Evolutionary conservation across 1,140 invertebrate species (phyloP).

Genomic region (Zaprionus taronus): DNA sequence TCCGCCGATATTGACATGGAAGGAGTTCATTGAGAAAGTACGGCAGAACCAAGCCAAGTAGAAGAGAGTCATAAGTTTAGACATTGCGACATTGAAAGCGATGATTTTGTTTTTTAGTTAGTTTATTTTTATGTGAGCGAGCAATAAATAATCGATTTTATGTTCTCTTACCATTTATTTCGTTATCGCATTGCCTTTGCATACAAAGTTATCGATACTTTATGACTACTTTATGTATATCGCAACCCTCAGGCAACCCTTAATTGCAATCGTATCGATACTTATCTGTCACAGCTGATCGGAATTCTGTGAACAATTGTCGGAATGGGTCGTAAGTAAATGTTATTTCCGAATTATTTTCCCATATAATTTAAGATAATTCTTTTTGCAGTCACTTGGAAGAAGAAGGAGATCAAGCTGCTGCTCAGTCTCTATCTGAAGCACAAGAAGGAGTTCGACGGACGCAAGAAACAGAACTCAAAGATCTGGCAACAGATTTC

Average conservation of each 20-base stretch:
- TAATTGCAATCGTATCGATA: not conserved
- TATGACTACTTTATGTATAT: not conserved
- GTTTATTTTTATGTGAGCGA: not conserved
- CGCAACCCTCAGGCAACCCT: not conserved
- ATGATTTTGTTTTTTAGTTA: too few species aligned
- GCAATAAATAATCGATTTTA: not conserved
- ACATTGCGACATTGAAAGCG: too few species aligned
- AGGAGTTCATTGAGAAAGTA: not conserved
- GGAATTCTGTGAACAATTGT: not conserved
- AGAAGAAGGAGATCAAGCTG: not conserved
- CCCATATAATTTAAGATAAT: not conserved
- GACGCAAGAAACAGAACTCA: not conserved
- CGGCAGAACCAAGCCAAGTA: not conserved
- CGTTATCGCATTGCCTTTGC: not conserved
- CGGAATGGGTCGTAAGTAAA: not conserved
- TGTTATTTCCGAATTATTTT: not conserved
- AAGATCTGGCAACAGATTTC: conserved; percentile 23
- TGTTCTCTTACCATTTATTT: too few species aligned
- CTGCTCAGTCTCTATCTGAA: conserved; percentile 28
- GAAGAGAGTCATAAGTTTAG: too few species aligned
- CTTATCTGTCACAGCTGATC: conserved; percentile 1
- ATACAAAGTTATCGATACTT: not conserved
- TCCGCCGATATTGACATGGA: conserved; percentile 17
- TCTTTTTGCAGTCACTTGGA: conserved; percentile 14
- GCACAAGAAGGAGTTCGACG: conserved; percentile 11